These are phyloP conservation scores for Caenorhabditis macrosperma DNA, from an alignment of 2,888 invertebrate genomes.

Conservation along the genomic window DNA sequence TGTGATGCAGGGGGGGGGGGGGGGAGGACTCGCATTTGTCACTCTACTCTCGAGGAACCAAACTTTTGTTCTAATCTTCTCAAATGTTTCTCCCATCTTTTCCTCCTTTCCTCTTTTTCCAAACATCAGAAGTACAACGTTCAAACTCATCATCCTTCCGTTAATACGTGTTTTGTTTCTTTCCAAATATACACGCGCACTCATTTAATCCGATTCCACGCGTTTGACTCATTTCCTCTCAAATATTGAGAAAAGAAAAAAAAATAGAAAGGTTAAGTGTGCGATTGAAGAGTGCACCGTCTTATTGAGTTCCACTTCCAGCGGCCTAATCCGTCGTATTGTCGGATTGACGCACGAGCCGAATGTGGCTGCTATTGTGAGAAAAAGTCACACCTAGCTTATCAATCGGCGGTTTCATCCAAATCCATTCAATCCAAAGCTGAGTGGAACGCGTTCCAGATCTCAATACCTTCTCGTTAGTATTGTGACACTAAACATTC, in stretches of 20 bases:
- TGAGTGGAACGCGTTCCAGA: slow-evolving; percentile 3
- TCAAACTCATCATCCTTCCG: too few species aligned
- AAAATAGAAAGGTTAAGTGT: neutral
- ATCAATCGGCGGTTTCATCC: neutral
- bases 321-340: slow-evolving; percentile 25
- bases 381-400: slow-evolving; percentile 1
- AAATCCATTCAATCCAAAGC: neutral
- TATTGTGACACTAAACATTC: too few species aligned
- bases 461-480: slow-evolving; percentile 5
- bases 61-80: neutral
- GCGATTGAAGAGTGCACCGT: slow-evolving; percentile 15
- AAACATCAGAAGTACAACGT: neutral
- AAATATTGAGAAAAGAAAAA: neutral
- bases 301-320: slow-evolving; percentile 3
- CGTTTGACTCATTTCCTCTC: slow-evolving; percentile 5
- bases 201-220: too few species aligned
- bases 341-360: slow-evolving; percentile 30
- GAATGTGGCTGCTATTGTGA: slow-evolving; percentile 3
- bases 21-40: neutral
- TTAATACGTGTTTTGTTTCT: too few species aligned
- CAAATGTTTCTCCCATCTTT: too few species aligned
- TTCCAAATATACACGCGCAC: too few species aligned
- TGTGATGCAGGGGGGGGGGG: too few species aligned
- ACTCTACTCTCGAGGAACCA: neutral
- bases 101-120: too few species aligned